phyloP scores from a whole-genome alignment of 2,113 vertebrate genomes.

The Etheostoma cragini region DNA sequence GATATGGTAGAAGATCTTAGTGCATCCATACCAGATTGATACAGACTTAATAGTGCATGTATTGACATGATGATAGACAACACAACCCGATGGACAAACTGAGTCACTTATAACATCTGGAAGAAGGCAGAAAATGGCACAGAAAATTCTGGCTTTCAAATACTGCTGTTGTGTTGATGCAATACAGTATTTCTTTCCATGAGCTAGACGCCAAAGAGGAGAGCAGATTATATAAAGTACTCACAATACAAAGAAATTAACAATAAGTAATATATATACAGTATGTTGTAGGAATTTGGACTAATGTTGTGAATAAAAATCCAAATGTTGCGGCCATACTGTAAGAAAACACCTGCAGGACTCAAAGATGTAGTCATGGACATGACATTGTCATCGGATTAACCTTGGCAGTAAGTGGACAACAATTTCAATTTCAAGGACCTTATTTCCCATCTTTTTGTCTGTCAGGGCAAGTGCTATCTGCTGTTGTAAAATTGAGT shows the following conservation, averaged over 20 bases:
- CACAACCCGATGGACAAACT: not conserved
- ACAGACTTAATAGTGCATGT: not conserved
- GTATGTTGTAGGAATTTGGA: not conserved
- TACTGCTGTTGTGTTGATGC: not conserved
- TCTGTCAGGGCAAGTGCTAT: too few relatives aligned
- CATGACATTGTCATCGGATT: not conserved
- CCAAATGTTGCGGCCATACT: not conserved
- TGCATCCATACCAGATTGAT: slow-evolving; percentile 1
- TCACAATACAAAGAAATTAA: not conserved
- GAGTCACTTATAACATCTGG: not conserved
- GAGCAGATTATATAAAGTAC: not conserved
- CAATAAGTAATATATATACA: not conserved
- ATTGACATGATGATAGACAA: not conserved
- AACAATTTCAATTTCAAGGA: not conserved
- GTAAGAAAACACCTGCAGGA: not conserved
- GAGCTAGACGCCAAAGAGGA: not conserved
- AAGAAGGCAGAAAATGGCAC: not conserved
- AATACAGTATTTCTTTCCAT: too few relatives aligned
- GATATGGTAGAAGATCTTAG: not conserved
- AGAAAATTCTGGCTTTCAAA: not conserved
- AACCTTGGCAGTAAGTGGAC: slow-evolving; percentile 11
- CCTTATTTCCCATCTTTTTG: too few relatives aligned
- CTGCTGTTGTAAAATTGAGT: too few relatives aligned
- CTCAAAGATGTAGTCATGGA: slow-evolving; percentile 2
- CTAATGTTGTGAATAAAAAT: not conserved